A percentile compares a stretch with the other conserved stretches of the same genome.
Conservation (phyloP, 2,888 invertebrate genomes). For the Watsonalla binaria region DNA sequence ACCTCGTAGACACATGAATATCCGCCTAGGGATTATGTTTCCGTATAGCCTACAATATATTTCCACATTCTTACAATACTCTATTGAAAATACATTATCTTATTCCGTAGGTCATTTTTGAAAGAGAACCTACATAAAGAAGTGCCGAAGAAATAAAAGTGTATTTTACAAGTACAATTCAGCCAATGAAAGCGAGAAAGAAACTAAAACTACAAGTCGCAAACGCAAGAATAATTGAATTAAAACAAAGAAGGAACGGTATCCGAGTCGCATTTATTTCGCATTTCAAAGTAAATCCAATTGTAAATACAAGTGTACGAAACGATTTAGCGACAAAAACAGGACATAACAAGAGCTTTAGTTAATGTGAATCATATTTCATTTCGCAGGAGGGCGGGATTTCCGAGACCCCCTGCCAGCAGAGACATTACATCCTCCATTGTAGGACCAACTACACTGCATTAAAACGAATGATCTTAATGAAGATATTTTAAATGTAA, state of each 20-base stretch:
- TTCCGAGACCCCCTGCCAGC: constrained; percentile 42
- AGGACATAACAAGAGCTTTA: constrained; percentile 62
- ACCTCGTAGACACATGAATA: constrained; percentile 5
- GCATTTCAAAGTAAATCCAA: constrained; percentile 44
- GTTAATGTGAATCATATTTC: constrained; percentile 70
- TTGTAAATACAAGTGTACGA: constrained; percentile 49
- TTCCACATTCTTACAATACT: too few species aligned
- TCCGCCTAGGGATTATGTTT: neutral
- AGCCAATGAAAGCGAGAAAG: constrained; percentile 4
- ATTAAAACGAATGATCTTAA: constrained; percentile 51
- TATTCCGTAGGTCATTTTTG: neutral
- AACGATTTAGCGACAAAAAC: constrained; percentile 58
- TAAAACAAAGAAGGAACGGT: constrained; percentile 32
- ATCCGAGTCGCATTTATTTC: constrained; percentile 37
- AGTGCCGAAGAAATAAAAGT: constrained; percentile 4
- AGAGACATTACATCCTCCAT: constrained; percentile 42
- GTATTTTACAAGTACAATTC: constrained; percentile 7
- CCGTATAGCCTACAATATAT: too few species aligned
- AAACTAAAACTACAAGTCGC: constrained; percentile 19
- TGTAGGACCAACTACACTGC: constrained; percentile 37
- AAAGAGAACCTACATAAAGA: neutral
- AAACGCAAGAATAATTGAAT: constrained; percentile 37
- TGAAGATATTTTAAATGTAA: constrained; percentile 37
- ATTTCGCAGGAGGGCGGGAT: constrained; percentile 52
- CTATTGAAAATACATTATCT: too few species aligned